Evolutionary conservation across 2,797 vertebrate genomes (phyloP), one percentile per base, ranked within the genome.

Genomic region (Schizopygopsis malacanthus): DNA sequence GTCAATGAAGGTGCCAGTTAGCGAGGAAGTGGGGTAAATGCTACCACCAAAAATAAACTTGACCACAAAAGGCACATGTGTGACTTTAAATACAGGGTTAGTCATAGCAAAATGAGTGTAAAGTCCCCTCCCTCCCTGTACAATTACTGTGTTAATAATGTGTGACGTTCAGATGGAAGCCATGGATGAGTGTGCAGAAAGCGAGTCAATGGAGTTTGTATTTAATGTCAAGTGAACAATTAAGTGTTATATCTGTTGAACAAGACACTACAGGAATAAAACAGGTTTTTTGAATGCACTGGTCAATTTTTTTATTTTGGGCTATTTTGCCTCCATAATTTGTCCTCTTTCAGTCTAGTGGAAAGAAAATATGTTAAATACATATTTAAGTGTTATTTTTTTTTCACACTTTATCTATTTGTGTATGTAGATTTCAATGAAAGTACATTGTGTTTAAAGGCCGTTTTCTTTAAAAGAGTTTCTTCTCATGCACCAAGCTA

Each of bases 21-120:
- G 65, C 41, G 5, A 80, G 82, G 73, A 85, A 83, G 59, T 89
- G 69, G 61, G 87, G 82, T 86, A 79, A 90, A 83, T 83, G 85
- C 37, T 63, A 79, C 11, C 39, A 8, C 81, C 43, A 79, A 73
- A 86, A 86, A 83, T 86, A 87, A 80, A 79, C 65, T 39, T 78
- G 43, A 56, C 73, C 80, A 87, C 78, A 84, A 56, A 87, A 75
- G 71, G 43, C 69, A 63, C 69, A 63, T 41, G 84, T 39, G 45
- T 37, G 54, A 28, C 28, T 73, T 73, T 52, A 80, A 69, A 83
- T n/a, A 84, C 72, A 84, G 28, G 16, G 43, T 69, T 80, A 78
- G 79, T 77, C 81, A 86, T 61, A 84, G 47, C 59, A 79, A 54
- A 61, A 65, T 52, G 7, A 65, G 59, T 43, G 84, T 81, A 81